Base-by-base conservation (phyloP, 2,113 vertebrate species). In the Bubalus kerabau region DNA sequence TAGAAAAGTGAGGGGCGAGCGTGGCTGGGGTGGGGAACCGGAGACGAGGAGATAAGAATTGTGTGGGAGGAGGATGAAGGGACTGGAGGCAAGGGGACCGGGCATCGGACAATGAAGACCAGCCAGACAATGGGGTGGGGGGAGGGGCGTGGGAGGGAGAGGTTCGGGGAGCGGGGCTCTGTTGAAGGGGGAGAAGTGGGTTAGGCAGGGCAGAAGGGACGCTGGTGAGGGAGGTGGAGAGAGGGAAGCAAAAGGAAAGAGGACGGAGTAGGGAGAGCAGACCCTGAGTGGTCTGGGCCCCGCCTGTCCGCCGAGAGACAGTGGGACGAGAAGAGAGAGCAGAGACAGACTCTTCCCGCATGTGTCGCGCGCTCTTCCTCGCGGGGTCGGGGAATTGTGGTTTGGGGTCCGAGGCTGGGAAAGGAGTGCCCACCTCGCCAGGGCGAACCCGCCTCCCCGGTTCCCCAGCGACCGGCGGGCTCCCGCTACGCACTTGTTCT, bases 51-150 rank as follows among this genome's bases (percentile, higher is more conserved):
- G 86, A 50, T 62, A 90, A 81, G 93, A 96, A 96, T 82, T 97
- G 97, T 93, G 90, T n/a, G 91, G 71, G 83, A 92, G 62, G 84
- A 89, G 87, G 94, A 2, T 57, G 94, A 67, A 94, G 87, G 64
- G 87, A 56, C 74, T 52, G 78, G 50, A 93, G 86, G 85, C 87
- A n/a, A 81, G 95, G 97, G 98, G 97, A 97, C 91, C 76, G 4
- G 60, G 89, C 89, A 32, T 86, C 86, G 97, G 98, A 98, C 98
- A 98, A 98, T 98, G 97, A 94, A 95, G 95, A 91, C 98, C 71
- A 78, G 88, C 87, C 97, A 97, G 97, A 98, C 98, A 98, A 98
- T 97, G 86, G 30, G 92, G 93, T 84, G 97, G 98, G 95, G 95
- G 98, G 98, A 97, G 98, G 98, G 96, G 96, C 88, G 62, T 67